Base-by-base conservation (phyloP, 2,113 vertebrate genomes). In the Cebus imitator region DNA sequence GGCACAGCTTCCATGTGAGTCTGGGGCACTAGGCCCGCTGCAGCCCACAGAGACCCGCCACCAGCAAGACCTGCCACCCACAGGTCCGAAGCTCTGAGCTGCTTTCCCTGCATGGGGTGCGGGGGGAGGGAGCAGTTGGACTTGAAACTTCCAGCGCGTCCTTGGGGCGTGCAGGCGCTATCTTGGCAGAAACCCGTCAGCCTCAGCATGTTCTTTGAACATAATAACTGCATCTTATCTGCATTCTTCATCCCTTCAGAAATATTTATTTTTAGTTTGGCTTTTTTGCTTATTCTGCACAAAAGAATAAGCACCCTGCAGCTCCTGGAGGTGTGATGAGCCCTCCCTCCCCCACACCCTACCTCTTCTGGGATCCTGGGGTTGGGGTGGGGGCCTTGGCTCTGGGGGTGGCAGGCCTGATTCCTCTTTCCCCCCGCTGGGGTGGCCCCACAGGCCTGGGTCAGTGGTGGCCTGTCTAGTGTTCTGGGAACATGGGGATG, bases 251-350 rank as follows among this genome's bases (percentile, higher is more conserved):
- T 96, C 92, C 96, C 95, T 97, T 79, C 16, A 4, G 96, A 97
- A 96, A 94, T 92, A 90, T 95, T 97, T 97, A 64, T 84, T 96
- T 97, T 98, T 70, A 85, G n/a, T 93, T 96, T 64, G 73, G 40
- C 14, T 18, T 91, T 97, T 96, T 81, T 95, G 96, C 96, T 97
- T 96, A 94, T 57, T 90, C 93, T 57, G 94, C 95, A 92, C 52
- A 96, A 95, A 40, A 40, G 37, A 40, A 40, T 40, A 40, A 40
- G 37, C 37, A 94, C 76, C 92, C 95, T 78, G 57, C 43, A 27
- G 86, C 64, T 92, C 87, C 85, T 32, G 20, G 75, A 76, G 96
- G 35, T 0, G 0, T 5, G 14, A 18, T 5, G 23, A 68, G 23
- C 70, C 90, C 40, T 66, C 48, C 90, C 25, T 35, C 20, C 64